Evolutionary conservation across 2,888 invertebrate species (phyloP), one percentile per base, ranked within the genome.

Genomic region (Phaonia tiefii): DNA sequence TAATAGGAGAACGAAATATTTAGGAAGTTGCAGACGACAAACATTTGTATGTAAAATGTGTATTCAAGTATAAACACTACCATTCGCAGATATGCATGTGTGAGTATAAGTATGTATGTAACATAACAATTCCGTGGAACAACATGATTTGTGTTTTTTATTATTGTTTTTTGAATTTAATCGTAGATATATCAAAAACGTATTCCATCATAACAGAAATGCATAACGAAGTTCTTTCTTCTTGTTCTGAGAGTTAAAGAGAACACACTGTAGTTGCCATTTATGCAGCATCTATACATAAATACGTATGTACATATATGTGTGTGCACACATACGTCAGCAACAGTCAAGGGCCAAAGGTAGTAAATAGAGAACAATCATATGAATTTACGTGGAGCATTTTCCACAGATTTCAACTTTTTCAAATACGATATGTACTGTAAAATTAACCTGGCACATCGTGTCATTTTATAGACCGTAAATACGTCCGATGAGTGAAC

Each of bases 281-380:
- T 67, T 67, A 31, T 65, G 66, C 20, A 67, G 39, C 70, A 77
- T 54, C 51, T 26, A 26, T 20, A n/a, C n/a, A n/a, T n/a, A n/a
- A n/a, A 49, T 49, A 2, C 46, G 1, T 13, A 11, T 17, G 22
- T 56, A 22, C 42, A 67, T 65, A 15, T 31, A 37, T 60, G 26
- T 25, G 15, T 58, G 7, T 37, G 51, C 17, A 10, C 25, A 46
- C 71, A 56, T 75, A 79, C 70, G 75, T 79, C 81, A 81, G 78
- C 78, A 81, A 72, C 78, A 81, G 65, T 78, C 72, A 81, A 78
- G 78, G 78, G 78, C 75, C 72, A 81, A 72, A 81, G 72, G 75
- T 72, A 81, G 72, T 75, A 37, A 66, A 63, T 39, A 26, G 26
- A 46, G 46, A 46, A 46, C n/a, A n/a, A 46, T 15, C 46, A 46